Conservation (phyloP, 2,113 vertebrate genomes). For the Galemys pyrenaicus region DNA sequence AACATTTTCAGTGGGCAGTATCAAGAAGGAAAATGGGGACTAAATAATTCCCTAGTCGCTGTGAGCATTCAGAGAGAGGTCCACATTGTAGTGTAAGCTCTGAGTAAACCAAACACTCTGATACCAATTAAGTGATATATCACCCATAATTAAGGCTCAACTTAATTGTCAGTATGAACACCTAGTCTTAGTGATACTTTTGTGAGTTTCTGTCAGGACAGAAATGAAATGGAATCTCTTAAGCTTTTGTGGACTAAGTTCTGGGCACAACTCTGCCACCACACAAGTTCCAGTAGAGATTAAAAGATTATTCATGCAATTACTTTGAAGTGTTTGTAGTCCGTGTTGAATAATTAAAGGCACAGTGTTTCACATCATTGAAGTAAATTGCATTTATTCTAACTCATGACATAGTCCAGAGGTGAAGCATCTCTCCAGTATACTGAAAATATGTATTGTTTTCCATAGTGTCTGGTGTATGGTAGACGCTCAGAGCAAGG, state of each 20-base stretch:
- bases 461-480: background rate
- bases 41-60: background rate
- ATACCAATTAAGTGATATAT: background rate
- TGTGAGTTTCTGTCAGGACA: background rate
- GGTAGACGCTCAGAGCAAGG: background rate
- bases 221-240: constrained; percentile 10
- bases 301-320: constrained; percentile 34
- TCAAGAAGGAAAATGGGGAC: background rate
- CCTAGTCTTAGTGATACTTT: constrained; percentile 3
- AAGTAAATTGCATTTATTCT: constrained; percentile 38
- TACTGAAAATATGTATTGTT: background rate
- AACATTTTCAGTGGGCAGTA: background rate
- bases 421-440: background rate
- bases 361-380: background rate
- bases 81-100: background rate
- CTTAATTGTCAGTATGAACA: background rate
- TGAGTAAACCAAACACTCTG: background rate
- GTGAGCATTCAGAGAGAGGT: background rate
- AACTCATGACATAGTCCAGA: background rate
- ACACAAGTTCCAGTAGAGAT: background rate
- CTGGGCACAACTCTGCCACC: background rate
- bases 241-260: background rate
- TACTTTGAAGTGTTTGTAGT: constrained; percentile 18
- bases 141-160: background rate
- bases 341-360: constrained; percentile 37